A percentile compares a stretch with the other conserved stretches of the same genome.
Conservation (phyloP, 1,140 invertebrate species). For the Drosophila simulans region DNA sequence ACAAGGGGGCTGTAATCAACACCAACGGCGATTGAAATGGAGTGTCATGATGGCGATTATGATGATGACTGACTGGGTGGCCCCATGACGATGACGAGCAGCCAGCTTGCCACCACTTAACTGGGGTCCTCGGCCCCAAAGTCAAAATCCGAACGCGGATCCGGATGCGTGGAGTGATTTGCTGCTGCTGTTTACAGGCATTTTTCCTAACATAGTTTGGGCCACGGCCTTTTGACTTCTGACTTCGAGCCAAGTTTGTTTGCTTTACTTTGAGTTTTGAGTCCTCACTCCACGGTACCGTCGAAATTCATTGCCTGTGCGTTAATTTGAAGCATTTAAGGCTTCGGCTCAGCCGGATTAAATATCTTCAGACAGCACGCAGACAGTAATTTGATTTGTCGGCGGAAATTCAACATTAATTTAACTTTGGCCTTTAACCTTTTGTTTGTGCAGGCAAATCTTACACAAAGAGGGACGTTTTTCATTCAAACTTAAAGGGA, state of each 20-base stretch:
- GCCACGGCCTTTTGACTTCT: constrained; percentile 41
- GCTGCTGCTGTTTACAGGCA: constrained; percentile 46
- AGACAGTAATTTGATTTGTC: constrained; percentile 78
- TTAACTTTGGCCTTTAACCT: constrained; percentile 24
- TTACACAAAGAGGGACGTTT: not conserved
- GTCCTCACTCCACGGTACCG: not conserved
- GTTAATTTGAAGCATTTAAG: constrained; percentile 68
- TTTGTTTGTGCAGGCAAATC: not conserved
- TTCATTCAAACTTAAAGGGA: not conserved
- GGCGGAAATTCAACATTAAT: constrained; percentile 28
- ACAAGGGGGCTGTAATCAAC: constrained; percentile 66
- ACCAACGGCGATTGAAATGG: constrained; percentile 70
- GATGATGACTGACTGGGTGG: not conserved
- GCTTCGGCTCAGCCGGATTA: constrained; percentile 59
- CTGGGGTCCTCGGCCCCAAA: constrained; percentile 18
- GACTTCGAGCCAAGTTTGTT: constrained; percentile 47
- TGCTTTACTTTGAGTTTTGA: constrained; percentile 44
- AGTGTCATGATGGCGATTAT: constrained; percentile 49
- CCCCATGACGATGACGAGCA: constrained; percentile 55
- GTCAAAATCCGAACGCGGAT: constrained; percentile 28
- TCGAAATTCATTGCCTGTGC: constrained; percentile 65
- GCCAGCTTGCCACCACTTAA: constrained; percentile 70
- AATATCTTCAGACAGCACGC: constrained; percentile 70
- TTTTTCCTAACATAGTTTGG: constrained; percentile 53
- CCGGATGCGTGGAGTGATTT: constrained; percentile 46